These are phyloP conservation scores for Digitonthophagus gazella DNA, from an alignment of 2,888 invertebrate genomes.

Conservation along the genomic window DNA sequence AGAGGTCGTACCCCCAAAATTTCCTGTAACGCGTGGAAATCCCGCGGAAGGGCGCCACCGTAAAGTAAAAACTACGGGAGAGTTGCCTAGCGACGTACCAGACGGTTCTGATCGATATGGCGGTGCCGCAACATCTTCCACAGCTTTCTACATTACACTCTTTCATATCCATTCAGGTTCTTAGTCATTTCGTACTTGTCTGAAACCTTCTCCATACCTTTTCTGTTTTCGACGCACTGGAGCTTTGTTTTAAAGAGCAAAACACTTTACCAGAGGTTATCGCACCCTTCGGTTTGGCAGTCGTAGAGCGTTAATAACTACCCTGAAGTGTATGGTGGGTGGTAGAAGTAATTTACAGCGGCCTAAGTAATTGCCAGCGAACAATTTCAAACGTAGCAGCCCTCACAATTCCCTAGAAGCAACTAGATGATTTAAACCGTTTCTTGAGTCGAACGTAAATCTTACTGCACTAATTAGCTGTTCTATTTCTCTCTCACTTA, in stretches of 20 bases:
- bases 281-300: not conserved
- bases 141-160: not conserved
- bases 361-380: not conserved
- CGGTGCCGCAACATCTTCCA: not conserved
- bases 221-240: no score
- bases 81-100: conserved; percentile 16
- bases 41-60: conserved; percentile 5
- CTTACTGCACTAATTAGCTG: no score
- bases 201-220: no score
- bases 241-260: not conserved
- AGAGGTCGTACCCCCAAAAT: not conserved
- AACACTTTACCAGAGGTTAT: not conserved
- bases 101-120: conserved; percentile 11
- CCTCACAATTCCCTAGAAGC: not conserved
- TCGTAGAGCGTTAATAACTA: not conserved
- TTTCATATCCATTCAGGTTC: no score
- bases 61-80: not conserved
- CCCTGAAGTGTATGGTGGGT: not conserved
- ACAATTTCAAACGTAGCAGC: not conserved
- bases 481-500: no score
- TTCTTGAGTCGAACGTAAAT: not conserved
- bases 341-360: not conserved
- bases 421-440: not conserved
- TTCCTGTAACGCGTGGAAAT: not conserved
- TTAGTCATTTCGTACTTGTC: no score